Evolutionary conservation across 2,113 vertebrate genomes (phyloP), one percentile per base, ranked within the genome.

Genomic region (Vidua chalybeata): DNA sequence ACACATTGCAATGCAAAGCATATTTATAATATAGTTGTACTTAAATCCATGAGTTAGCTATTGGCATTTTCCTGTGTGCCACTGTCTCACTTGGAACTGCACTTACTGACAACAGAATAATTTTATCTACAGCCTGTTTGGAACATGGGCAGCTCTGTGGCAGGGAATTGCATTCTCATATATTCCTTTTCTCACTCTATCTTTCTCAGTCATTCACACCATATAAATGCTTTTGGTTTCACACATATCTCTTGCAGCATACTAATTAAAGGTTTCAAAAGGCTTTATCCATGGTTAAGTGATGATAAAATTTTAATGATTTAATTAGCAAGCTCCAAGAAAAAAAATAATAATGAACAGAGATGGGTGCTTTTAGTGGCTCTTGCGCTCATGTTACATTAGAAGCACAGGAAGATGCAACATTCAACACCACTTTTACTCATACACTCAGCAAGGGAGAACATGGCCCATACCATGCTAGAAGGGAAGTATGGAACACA

Each of bases 291-390:
- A 84, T 89, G 95, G 96, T 94, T 98, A 98, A 98, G 97, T 67
- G 95, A 97, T 96, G 98, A 98, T 98, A 98, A 98, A 98, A 98
- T 95, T 98, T 98, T 98, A 98, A 98, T 98, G 98, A 98, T 98
- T 98, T 98, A 98, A 98, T 98, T 98, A 98, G 97, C 94, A 90
- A 96, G 96, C 96, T 89, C 90, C 68, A 78, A 78, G 89, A 88
- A 95, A 96, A 96, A 98, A 97, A 96, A 95, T 94, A 95, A 94
- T 96, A 92, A 95, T 3, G 72, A 94, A 88, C 90, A 95, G 93
- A 96, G 89, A 83, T 1, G 4, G 71, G 61, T 64, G 81, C 86
- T 97, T 94, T 96, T 35, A 75, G 77, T 27, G 21, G 52, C 66
- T 86, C 58, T 86, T 89, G 73, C 59, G 73, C 76, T 66, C 55